Conservation (phyloP, 2,113 vertebrate genomes). For the Daphoenositta chrysoptera region DNA sequence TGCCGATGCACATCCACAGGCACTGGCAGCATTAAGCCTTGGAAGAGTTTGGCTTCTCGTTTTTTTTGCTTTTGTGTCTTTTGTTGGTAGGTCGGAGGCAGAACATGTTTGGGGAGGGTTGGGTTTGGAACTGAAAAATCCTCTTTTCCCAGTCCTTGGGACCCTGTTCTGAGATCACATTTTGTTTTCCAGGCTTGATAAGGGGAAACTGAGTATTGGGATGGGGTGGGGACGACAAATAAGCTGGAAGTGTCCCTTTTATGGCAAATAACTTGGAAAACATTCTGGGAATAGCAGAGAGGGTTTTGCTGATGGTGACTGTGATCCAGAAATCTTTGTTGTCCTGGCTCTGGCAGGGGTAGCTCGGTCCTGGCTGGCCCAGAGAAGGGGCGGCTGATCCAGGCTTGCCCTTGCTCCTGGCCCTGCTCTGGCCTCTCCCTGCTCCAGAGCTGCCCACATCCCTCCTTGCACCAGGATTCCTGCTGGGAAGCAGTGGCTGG, state of each 20-base stretch:
- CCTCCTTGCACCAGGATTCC: rapidly evolving
- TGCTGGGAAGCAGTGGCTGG: neutral
- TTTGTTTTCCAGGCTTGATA: rapidly evolving
- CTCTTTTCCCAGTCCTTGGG: neutral
- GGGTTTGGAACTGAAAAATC: neutral
- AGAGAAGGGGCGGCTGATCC: neutral
- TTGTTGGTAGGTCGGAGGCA: neutral
- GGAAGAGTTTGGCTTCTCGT: rapidly evolving
- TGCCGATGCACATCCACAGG: rapidly evolving
- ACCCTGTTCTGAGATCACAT: rapidly evolving
- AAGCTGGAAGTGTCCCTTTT: neutral
- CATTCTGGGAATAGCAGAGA: neutral
- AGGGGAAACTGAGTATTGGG: neutral
- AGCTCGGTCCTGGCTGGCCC: neutral
- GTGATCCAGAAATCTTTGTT: neutral
- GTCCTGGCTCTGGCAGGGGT: neutral
- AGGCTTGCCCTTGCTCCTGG: neutral
- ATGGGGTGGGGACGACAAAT: rapidly evolving
- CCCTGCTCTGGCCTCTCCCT: neutral
- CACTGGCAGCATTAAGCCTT: rapidly evolving
- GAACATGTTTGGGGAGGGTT: neutral
- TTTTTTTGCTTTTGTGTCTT: neutral
- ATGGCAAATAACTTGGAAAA: rapidly evolving
- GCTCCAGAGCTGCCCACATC: neutral
- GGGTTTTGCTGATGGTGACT: rapidly evolving